These are phyloP conservation scores for Mesorhabditis belari DNA, from an alignment of 2,888 invertebrate species.

Conservation along the genomic window DNA sequence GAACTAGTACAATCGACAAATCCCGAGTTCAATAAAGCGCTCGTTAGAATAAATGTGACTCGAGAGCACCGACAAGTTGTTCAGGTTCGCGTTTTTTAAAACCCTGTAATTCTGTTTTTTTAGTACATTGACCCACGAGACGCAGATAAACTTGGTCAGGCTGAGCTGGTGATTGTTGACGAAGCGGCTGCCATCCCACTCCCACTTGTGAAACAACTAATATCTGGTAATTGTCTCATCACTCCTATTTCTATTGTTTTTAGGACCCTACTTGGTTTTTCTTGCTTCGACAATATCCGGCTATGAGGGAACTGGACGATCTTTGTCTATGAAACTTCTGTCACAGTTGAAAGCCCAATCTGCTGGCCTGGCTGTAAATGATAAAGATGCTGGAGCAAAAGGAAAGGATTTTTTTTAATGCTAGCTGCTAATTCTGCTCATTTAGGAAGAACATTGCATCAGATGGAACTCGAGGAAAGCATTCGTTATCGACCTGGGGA, in stretches of 20 bases:
- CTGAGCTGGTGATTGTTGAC: constrained; percentile 89
- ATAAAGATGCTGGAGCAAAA: constrained; percentile 21
- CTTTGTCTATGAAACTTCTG: constrained; percentile 85
- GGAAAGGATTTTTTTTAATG: constrained; percentile 1
- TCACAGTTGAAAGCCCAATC: constrained; percentile 68
- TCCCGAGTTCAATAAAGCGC: constrained; percentile 90
- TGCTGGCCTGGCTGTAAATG: constrained; percentile 21
- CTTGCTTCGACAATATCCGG: constrained; percentile 94
- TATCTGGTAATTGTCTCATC: constrained; percentile 24
- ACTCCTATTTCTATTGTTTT: neutral
- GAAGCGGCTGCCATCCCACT: constrained; percentile 98
- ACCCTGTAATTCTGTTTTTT: constrained; percentile 20
- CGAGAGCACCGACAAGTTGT: constrained; percentile 50
- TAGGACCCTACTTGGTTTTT: constrained; percentile 59
- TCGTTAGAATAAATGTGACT: constrained; percentile 83
- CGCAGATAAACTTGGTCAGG: constrained; percentile 77
- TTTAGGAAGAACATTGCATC: constrained; percentile 54
- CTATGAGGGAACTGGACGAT: constrained; percentile 76
- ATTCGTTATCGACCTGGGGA: constrained; percentile 74
- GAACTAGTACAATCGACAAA: constrained; percentile 87
- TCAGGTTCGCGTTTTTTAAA: constrained; percentile 29
- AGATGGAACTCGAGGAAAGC: constrained; percentile 76
- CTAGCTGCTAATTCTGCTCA: neutral
- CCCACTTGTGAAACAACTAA: constrained; percentile 69
- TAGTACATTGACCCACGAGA: constrained; percentile 92